Evolutionary conservation across 2,888 invertebrate species (phyloP), one percentile per base, ranked within the genome.

Genomic region (Gymnocheta viridis): DNA sequence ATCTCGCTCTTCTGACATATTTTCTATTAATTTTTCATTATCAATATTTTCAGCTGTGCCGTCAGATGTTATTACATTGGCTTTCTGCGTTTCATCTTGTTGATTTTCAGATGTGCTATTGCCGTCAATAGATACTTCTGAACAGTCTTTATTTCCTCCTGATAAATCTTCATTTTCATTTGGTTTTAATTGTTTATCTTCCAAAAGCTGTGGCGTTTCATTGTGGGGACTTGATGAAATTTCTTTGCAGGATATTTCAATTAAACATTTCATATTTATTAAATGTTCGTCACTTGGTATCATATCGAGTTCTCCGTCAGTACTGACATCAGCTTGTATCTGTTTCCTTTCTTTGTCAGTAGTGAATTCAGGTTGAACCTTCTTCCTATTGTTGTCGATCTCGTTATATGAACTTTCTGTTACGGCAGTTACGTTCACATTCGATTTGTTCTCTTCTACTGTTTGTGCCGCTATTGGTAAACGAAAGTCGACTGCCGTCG

Each of bases 81-180:
- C 60, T 7, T 60, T 44, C 19, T 69, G 44, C 17, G 17, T 35
- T 69, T 32, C 29, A 35, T 64, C 47, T 6, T 38, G 56, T 78
- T 41, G 22, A 17, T 29, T 7, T 27, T 72, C 72, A 44, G 29
- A 7, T 24, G 14, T 19, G 10, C 47, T 60, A 19, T 70, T 4
- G 1, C 64, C 54, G 2, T 1, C 2, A 35, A 64, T 19, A 22
- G 44, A 44, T 4, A 44, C 9, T n/a, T 79, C 72, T 10, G n/a
- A 35, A 24, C 44, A 19, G 32, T 56, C 47, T 38, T 64, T 44
- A 72, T 79, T 47, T 44, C n/a, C 19, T 44, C 6, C 17, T 12
- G 14, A n/a, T 66, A 32, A 22, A n/a, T 62, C 22, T 22, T 62
- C 38, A 24, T 62, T 69, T 78, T 44, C 69, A 66, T 29, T 85